Percentiles rank a stretch among this genome's conserved stretches.
Evolutionary conservation across 2,113 vertebrate genomes (phyloP).

Genomic region (Rhinogobius similis): DNA sequence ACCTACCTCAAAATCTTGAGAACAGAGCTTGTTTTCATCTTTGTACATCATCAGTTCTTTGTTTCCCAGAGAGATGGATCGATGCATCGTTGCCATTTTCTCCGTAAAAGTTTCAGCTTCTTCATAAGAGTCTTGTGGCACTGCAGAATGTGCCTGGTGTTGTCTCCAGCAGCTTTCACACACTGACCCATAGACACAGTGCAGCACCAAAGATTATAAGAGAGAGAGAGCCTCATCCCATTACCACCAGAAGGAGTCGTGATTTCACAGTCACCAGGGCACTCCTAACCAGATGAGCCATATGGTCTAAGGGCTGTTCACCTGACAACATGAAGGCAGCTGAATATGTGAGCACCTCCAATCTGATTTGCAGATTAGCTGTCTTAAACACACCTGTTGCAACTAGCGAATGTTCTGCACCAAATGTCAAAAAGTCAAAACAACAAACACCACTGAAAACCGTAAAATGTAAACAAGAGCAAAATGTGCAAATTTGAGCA

Average conservation of each 20-base stretch:
- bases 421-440: not conserved
- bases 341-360: constrained; percentile 33
- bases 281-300: constrained; percentile 50
- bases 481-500: not conserved
- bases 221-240: constrained; percentile 54
- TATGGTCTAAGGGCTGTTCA: constrained; percentile 55
- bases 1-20: constrained; percentile 58
- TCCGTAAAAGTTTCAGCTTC: not conserved
- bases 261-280: constrained; percentile 16
- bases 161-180: constrained; percentile 10
- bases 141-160: not conserved
- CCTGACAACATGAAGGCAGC: constrained; percentile 31
- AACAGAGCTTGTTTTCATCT: constrained; percentile 22
- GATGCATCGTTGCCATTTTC: constrained; percentile 28
- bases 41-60: constrained; percentile 53
- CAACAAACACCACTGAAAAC: not conserved
- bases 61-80: constrained; percentile 39
- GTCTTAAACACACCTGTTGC: constrained; percentile 44
- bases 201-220: constrained; percentile 4
- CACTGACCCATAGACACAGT: constrained; percentile 23
- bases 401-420: not conserved
- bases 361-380: constrained; percentile 69
- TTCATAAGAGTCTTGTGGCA: not conserved
- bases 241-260: constrained; percentile 41
- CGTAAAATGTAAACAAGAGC: not conserved